These are phyloP conservation scores for Campoletis sonorensis DNA, from an alignment of 1,140 invertebrate genomes.

Conservation along the genomic window DNA sequence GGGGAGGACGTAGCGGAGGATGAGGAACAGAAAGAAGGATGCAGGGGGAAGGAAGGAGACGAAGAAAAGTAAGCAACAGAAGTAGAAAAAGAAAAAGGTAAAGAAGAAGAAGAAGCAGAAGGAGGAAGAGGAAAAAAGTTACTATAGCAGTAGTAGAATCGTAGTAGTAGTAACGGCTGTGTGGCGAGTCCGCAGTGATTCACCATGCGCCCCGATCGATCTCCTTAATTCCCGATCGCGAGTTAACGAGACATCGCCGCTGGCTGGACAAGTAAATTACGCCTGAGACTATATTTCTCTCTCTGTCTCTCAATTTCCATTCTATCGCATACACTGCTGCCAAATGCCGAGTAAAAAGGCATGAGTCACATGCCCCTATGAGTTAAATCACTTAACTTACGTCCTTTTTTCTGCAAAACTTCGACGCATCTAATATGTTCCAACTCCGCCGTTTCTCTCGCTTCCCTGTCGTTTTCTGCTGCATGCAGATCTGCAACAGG, in stretches of 20 bases:
- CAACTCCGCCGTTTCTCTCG: slow-evolving; percentile 2
- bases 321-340: slow-evolving; percentile 3
- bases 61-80: slow-evolving; percentile 6
- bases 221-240: slow-evolving; percentile 69
- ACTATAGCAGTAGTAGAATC: slow-evolving; percentile 15
- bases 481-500: slow-evolving; percentile 9
- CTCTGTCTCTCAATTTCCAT: slow-evolving; percentile 30
- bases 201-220: slow-evolving; percentile 52
- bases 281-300: slow-evolving; percentile 51
- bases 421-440: not conserved
- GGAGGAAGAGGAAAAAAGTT: not conserved
- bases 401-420: not conserved
- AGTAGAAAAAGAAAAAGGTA: not conserved
- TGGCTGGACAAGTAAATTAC: slow-evolving; percentile 74
- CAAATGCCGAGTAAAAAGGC: not conserved
- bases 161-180: slow-evolving; percentile 45
- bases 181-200: slow-evolving; percentile 42
- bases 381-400: not conserved
- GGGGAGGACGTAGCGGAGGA: slow-evolving; percentile 25
- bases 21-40: slow-evolving; percentile 7
- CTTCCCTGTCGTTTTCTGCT: not conserved
- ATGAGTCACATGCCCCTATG: not conserved
- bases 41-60: not conserved
- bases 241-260: slow-evolving; percentile 71
- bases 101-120: not conserved